Percentiles rank a stretch among this genome's conserved stretches.
Evolutionary conservation across 2,797 vertebrate species (phyloP).

Genomic region (Manis pentadactyla): DNA sequence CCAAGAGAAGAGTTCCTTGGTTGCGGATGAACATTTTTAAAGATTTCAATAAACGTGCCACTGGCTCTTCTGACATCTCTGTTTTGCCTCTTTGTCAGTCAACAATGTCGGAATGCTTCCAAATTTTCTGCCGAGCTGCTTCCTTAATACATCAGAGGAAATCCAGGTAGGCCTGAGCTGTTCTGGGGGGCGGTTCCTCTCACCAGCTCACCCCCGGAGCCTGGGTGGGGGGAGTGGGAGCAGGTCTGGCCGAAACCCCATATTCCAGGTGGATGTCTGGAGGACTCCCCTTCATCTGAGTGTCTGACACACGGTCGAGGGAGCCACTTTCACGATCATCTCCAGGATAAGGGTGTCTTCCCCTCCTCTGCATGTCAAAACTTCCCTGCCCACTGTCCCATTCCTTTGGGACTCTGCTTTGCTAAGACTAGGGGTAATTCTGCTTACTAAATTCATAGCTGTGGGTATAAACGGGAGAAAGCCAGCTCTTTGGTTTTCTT

Average conservation of each 20-base stretch:
- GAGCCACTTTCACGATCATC: neutral
- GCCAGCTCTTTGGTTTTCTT: neutral
- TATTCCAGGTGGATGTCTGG: neutral
- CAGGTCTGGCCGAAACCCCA: neutral
- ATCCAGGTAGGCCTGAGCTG: slow-evolving; percentile 87
- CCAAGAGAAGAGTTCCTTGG: neutral
- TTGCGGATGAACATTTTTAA: neutral
- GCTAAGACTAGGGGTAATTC: neutral
- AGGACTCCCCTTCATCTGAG: neutral
- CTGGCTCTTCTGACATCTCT: neutral
- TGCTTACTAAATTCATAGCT: neutral
- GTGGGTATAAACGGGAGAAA: neutral
- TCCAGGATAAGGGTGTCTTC: neutral
- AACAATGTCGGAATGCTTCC: slow-evolving; percentile 94
- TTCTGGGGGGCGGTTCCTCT: neutral
- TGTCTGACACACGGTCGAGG: neutral
- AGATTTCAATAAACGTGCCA: neutral
- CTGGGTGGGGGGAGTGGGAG: neutral
- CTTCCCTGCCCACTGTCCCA: neutral
- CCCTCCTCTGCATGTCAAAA: neutral
- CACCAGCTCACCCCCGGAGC: neutral
- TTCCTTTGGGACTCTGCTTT: neutral
- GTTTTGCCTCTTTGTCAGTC: slow-evolving; percentile 85
- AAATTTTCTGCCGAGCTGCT: slow-evolving; percentile 84
- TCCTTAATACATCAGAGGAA: slow-evolving; percentile 87